Evolutionary conservation across 2,888 invertebrate genomes (phyloP), one percentile per base, ranked within the genome.

Genomic region (Mesochorus sp.): DNA sequence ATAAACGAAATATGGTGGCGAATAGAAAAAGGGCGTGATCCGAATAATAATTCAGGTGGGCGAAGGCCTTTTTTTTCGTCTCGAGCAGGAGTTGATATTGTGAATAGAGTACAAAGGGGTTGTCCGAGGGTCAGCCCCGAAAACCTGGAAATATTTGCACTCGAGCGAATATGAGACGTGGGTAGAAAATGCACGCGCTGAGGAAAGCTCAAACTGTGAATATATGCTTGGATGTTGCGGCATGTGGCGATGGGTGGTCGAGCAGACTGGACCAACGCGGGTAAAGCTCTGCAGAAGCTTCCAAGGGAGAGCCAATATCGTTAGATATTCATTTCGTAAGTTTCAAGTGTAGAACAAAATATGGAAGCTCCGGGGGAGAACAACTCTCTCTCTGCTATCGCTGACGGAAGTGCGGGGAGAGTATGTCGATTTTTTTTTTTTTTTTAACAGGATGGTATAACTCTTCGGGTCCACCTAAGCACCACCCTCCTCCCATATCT

Each of bases 261-360:
- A 53, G 64, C 47, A 12, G 12, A 51, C 42, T 19, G 47, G 4
- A 67, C 24, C 14, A 61, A 70, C 74, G 17, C 34, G 61, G 68
- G 55, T 64, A n/a, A n/a, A n/a, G n/a, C 59, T 75, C 59, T 64
- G 51, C 47, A 17, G 42, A 71, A 62, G 53, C 70, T 71, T 37
- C 21, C 47, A 70, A 68, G 80, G 81, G 77, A 83, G 81, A 86
- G 84, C 87, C 89, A 88, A 90, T 90, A 90, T 89, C 89, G 86
- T 90, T 88, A 90, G 89, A 89, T 89, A 89, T 88, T 90, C 89
- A 88, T 90, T 89, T 87, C 87, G 87, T 88, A 89, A 90, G 88
- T 90, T 90, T 90, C 84, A 87, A 90, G 88, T 78, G 78, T 90
- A 88, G 88, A 88, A 89, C 86, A 88, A 90, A 88, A 89, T 89